Evolutionary conservation across 2,113 vertebrate genomes (phyloP).

Genomic region (Petrocephalus zakoni): DNA sequence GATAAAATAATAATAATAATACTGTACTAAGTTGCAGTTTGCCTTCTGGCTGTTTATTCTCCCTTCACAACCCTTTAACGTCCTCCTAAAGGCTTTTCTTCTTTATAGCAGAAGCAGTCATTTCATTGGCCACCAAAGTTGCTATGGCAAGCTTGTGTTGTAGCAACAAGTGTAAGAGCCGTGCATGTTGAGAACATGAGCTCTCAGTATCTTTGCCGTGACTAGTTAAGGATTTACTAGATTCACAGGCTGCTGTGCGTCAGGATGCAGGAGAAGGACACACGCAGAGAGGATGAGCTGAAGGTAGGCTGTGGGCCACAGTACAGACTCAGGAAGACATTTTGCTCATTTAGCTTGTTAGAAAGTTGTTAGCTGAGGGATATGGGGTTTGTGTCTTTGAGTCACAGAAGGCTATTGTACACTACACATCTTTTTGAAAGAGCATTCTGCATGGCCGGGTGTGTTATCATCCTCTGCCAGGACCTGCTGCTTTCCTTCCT

Average conservation of each 20-base stretch:
- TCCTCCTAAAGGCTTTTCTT: background rate
- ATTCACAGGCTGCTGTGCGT: background rate
- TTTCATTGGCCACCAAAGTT: background rate
- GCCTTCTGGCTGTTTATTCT: background rate
- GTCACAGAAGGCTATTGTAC: background rate
- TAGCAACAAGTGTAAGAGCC: background rate
- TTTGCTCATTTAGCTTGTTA: background rate
- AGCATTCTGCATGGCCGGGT: background rate
- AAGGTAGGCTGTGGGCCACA: background rate
- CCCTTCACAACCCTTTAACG: background rate
- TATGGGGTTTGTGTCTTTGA: background rate
- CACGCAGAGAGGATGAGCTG: background rate
- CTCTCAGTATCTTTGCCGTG: background rate
- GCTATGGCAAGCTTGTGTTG: background rate
- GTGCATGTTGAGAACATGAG: background rate
- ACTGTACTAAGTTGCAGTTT: background rate
- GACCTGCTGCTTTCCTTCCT: background rate
- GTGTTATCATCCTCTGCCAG: background rate
- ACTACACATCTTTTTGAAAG: background rate
- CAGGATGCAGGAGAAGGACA: background rate
- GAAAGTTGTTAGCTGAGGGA: background rate
- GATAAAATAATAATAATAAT: background rate
- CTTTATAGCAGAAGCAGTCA: background rate
- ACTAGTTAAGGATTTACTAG: background rate
- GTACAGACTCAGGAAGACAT: background rate